Evolutionary conservation across 2,797 vertebrate species (phyloP).

Genomic region (Pseudochirops cupreus): DNA sequence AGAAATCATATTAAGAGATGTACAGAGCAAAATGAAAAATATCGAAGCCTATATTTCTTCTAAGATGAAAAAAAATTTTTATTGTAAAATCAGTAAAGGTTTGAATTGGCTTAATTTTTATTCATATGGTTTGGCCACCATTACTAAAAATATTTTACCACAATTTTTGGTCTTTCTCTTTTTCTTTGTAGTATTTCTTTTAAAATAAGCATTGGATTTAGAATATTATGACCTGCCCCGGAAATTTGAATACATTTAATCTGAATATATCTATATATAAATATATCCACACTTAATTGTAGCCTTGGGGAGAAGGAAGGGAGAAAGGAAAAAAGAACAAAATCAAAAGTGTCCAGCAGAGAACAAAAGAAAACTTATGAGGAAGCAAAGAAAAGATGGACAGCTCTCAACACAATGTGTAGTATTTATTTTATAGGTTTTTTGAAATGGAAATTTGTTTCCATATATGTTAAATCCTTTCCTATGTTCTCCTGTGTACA

Average conservation of each 20-base stretch:
- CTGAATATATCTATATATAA: background rate
- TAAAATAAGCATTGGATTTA: constrained; percentile 50
- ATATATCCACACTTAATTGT: too few relatives aligned
- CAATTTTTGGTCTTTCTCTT: constrained; percentile 46
- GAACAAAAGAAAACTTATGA: too few relatives aligned
- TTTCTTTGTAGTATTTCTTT: constrained; percentile 40
- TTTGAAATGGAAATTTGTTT: too few relatives aligned
- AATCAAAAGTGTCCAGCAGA: too few relatives aligned
- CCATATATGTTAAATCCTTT: too few relatives aligned
- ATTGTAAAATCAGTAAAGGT: constrained; percentile 47
- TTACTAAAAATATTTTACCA: constrained; percentile 55
- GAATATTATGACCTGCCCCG: constrained; percentile 19
- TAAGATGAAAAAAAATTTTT: constrained; percentile 54
- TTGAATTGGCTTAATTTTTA: constrained; percentile 58
- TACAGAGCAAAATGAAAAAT: constrained; percentile 30
- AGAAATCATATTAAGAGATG: constrained; percentile 12
- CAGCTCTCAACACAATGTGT: too few relatives aligned
- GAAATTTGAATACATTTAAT: background rate
- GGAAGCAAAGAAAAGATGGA: too few relatives aligned
- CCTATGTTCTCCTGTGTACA: too few relatives aligned
- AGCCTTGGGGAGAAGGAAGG: too few relatives aligned
- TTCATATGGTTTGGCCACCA: constrained; percentile 42
- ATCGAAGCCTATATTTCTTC: constrained; percentile 29
- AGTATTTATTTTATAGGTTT: too few relatives aligned
- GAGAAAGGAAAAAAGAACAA: too few relatives aligned